These are phyloP conservation scores for Abrostola triplasia DNA, from an alignment of 2,888 invertebrate genomes.

Conservation along the genomic window DNA sequence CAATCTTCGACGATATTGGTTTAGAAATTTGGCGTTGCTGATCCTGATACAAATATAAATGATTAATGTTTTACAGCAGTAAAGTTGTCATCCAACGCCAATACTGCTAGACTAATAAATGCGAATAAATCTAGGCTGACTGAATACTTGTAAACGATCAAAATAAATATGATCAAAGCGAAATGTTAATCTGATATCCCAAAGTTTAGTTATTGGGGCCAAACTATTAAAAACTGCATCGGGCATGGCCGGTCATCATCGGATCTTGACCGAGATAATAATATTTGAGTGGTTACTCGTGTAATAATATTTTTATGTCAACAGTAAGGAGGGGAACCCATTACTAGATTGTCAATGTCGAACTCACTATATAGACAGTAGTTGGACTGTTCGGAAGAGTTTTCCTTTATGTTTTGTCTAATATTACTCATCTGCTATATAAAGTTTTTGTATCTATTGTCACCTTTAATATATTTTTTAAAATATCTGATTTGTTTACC, in stretches of 20 bases:
- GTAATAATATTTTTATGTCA: constrained; percentile 65
- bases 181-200: constrained; percentile 29
- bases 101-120: background rate
- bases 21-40: too few species aligned
- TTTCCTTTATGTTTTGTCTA: background rate
- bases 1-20: too few species aligned
- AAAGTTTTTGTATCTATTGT: too few species aligned
- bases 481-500: background rate
- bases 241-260: constrained; percentile 27
- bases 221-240: constrained; percentile 52
- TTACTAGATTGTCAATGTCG: constrained; percentile 50
- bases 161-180: constrained; percentile 49
- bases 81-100: background rate
- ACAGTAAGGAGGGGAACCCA: constrained; percentile 50
- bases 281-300: constrained; percentile 57
- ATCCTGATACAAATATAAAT: too few species aligned
- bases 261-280: constrained; percentile 66
- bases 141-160: constrained; percentile 34
- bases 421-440: too few species aligned
- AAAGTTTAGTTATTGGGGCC: constrained; percentile 33
- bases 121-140: constrained; percentile 4
- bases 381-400: constrained; percentile 6
- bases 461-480: too few species aligned
- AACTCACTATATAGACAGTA: constrained; percentile 5
- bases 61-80: background rate